Evolutionary conservation across 1,140 invertebrate genomes (phyloP), one percentile per base, ranked within the genome.

Genomic region (Hyposmocoma kahamanoa): DNA sequence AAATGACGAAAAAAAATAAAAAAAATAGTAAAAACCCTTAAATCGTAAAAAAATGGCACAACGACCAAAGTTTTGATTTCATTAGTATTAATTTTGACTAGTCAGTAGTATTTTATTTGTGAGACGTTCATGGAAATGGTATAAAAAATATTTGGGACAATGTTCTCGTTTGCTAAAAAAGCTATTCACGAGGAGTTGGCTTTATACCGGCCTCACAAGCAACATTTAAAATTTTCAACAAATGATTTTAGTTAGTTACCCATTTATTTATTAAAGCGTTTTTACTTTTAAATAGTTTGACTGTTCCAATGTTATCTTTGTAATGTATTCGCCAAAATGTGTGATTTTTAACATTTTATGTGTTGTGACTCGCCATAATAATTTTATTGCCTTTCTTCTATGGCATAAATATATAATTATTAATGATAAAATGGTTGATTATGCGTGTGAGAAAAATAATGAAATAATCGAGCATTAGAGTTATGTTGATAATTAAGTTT

Each of bases 31-130:
- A 83, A 83, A 81, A 26, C 53, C 54, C 56, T 64, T 59, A 78
- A 80, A 61, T 53, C 50, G 50, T 60, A 84, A 84, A 84, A 84
- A 84, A 84, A 82, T 84, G 80, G 80, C 76, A 82, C 80, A 82
- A 82, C 78, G 80, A 84, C 80, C 78, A 84, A 84, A 80, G 75
- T 74, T 62, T 66, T 65, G 56, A 67, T 77, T 79, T 76, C 53
- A 62, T 65, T 78, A 71, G 34, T 59, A 56, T 66, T 72, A 74
- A 72, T 64, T 67, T 68, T 62, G 54, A 79, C 72, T 79, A 82
- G 75, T 81, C 72, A 69, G 34, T 69, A 52, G 56, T 53, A 36
- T 51, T 41, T 36, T 38, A 38, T 50, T 34, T 49, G 24, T 13
- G 26, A 11, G 22, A 44, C 42, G 43, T 46, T 19, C 36, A 45